phyloP scores from a whole-genome alignment of 2,888 invertebrate genomes.

The Himalopsyche japonica region DNA sequence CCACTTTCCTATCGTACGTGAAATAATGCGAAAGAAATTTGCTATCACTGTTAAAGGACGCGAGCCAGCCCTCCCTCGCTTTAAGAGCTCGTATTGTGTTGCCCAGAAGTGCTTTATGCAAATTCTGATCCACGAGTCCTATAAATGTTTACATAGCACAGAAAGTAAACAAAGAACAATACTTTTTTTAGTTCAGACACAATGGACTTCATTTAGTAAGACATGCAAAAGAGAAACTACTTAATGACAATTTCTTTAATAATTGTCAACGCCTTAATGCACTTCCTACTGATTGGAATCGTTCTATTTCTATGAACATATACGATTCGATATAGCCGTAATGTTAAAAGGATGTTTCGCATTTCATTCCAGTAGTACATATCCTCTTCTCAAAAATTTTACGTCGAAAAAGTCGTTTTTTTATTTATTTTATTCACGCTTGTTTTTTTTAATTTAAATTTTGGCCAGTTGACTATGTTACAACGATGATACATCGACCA shows the following conservation, averaged over 20 bases:
- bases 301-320: neutral
- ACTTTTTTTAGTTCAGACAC: neutral
- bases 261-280: neutral
- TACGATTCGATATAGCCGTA: too few relatives aligned
- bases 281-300: neutral
- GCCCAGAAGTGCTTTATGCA: neutral
- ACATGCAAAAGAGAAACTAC: constrained; percentile 2
- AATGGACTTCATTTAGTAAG: constrained; percentile 8
- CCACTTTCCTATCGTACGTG: neutral
- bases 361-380: too few relatives aligned
- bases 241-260: neutral
- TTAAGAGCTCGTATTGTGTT: neutral
- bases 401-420: too few relatives aligned
- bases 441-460: too few relatives aligned
- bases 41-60: neutral
- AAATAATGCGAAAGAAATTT: neutral
- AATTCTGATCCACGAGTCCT: neutral
- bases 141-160: neutral
- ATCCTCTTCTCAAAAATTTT: too few relatives aligned
- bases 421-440: too few relatives aligned
- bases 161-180: neutral
- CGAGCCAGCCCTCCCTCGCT: neutral
- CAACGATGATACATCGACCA: too few relatives aligned
- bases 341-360: too few relatives aligned
- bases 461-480: too few relatives aligned